Base-by-base conservation (phyloP, 2,113 vertebrate genomes). In the Sterrhoptilus dennistouni region DNA sequence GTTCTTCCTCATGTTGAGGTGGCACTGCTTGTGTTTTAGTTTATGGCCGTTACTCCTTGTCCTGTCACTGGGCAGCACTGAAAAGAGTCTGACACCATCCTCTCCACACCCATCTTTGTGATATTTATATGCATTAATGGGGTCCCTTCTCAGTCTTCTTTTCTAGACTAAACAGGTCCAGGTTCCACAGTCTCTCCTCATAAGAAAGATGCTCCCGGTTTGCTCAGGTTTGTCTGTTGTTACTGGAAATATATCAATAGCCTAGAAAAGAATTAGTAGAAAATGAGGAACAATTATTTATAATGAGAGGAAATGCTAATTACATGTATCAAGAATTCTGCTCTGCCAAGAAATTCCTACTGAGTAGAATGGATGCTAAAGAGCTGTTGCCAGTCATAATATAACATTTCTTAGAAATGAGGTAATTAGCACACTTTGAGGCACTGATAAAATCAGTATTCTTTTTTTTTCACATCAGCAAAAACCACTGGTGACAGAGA, bases 261-360 rank as follows among this genome's bases (percentile, higher is more conserved):
- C 52, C 21, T 77, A 61, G 87, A 85, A 94, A 96, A 83, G 17
- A 89, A 92, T 92, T 90, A 90, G 49, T 60, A 87, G 83, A 94
- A 97, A 94, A 91, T 79, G 42, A 82, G 38, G 40, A 94, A 66
- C 45, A 77, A 93, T 93, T 93, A 88, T 88, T 88, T 88, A 71
- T 85, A 95, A 96, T 92, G 23, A 66, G 59, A 95, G 85, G 90
- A 96, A 96, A 90, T 77, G 35, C 71, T 97, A 93, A 96, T 94
- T 95, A 81, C 24, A 19, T 45, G 6, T 70, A 47, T 49, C 33
- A 88, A 88, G 79, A 78, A 14, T n/a, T 74, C 38, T 82, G 29
- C 16, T 83, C 83, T 79, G 90, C 59, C 93, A 93, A 88, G 81
- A 63, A 82, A 66, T 70, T 92, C 56, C 20, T 95, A 72, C 45